Percentiles rank a stretch among this genome's conserved stretches.
Evolutionary conservation across 1,140 invertebrate genomes (phyloP).

Genomic region (Pogonognathellus flavescens): DNA sequence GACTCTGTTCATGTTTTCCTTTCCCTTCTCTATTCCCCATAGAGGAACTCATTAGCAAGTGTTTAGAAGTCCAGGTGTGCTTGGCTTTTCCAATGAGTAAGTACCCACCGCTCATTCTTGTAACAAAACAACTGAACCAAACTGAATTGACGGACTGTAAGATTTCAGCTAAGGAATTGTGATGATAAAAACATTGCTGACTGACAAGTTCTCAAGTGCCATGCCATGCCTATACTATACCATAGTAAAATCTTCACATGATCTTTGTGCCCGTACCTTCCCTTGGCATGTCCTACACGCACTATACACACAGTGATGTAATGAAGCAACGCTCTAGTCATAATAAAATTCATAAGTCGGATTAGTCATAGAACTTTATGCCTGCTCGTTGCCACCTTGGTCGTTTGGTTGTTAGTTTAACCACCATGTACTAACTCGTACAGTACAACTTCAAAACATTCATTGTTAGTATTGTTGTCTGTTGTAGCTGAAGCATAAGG

Average conservation of each 20-base stretch:
- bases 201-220: constrained; percentile 38
- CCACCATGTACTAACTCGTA: constrained; percentile 12
- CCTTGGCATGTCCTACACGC: too few relatives aligned
- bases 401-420: background rate
- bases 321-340: constrained; percentile 30
- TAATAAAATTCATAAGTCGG: constrained; percentile 19
- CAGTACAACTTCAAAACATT: background rate
- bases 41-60: constrained; percentile 60
- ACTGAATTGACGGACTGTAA: constrained; percentile 18
- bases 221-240: background rate
- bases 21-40: constrained; percentile 51
- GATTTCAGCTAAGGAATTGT: background rate
- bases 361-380: constrained; percentile 40
- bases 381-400: constrained; percentile 33
- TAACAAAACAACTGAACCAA: constrained; percentile 29
- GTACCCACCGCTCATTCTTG: constrained; percentile 14
- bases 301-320: background rate
- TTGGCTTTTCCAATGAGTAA: constrained; percentile 30
- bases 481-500: background rate
- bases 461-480: constrained; percentile 2
- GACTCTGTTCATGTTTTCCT: constrained; percentile 38
- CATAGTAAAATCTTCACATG: constrained; percentile 5
- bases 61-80: constrained; percentile 60
- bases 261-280: too few relatives aligned
- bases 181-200: background rate